Evolutionary conservation across 2,888 invertebrate species (phyloP).

Genomic region (Acanthoscelides obtectus): DNA sequence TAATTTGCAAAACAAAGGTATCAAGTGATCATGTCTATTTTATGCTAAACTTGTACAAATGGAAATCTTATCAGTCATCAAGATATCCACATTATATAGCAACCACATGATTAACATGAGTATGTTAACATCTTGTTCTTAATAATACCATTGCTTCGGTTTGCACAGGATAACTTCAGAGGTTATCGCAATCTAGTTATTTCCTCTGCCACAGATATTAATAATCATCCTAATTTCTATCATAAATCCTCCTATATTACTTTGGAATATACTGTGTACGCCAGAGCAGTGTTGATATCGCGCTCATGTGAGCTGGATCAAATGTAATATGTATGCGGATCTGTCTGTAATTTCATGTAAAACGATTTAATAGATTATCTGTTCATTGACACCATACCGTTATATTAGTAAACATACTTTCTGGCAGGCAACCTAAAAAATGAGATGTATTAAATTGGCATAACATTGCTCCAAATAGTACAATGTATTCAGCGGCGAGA

Average conservation of each 20-base stretch:
- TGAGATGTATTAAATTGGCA: neutral
- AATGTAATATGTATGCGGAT: no score
- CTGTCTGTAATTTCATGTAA: neutral
- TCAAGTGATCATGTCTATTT: neutral
- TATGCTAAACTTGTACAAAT: neutral
- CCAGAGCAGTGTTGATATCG: no score
- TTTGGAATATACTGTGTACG: no score
- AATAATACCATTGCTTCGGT: neutral
- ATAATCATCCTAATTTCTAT: no score
- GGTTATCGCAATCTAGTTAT: no score
- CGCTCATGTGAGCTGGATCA: no score
- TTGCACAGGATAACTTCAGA: no score
- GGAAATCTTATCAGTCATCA: neutral
- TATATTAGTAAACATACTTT: neutral
- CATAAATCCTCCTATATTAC: no score
- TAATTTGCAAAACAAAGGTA: neutral
- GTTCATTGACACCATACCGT: neutral
- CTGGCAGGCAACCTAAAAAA: neutral
- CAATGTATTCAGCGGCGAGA: neutral
- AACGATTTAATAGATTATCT: neutral
- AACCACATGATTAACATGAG: constrained; percentile 6
- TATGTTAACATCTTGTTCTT: neutral
- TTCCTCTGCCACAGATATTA: no score
- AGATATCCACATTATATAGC: constrained; percentile 6
- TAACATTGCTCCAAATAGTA: neutral